Base-by-base conservation (phyloP, 2,888 invertebrate genomes). In the Lapara coniferarum region DNA sequence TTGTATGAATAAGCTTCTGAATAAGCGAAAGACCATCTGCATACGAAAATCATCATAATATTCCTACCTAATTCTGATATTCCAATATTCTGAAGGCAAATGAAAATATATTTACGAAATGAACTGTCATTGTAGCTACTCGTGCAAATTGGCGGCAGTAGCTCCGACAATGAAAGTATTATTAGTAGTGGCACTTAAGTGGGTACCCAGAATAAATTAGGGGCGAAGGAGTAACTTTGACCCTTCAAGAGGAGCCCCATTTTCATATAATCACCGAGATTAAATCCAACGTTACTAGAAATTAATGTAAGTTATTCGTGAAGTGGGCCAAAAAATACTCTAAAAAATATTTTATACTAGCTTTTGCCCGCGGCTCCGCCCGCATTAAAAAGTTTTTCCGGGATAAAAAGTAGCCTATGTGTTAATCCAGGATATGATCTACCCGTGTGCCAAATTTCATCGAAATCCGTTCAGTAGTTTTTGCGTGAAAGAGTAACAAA, bases 231-330 rank as follows among this genome's bases (percentile, higher is more conserved):
- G 71, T 67, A 76, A 71, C 76, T 73, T 74, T 77, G 76, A 76
- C 82, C 82, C 78, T 79, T 75, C 69, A 70, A 73, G 73, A 72
- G 70, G 10, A 19, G 30, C 51, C 14, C 75, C 77, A 76, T 77
- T 80, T 80, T 78, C 78, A 75, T 78, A 78, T 79, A 83, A 84
- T 85, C 80, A 74, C 75, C 58, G 71, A 81, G 80, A 85, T 86
- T 83, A 81, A 84, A 85, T 81, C 78, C 78, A 74, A 77, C 76
- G 74, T 80, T 76, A 73, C 74, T 71, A 68, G 79, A 77, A 77
- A 81, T 81, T 66, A 53, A 58, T 51, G 51, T 52, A 51, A 69
- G 46, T 16, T 49, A 16, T 68, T 44, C 37, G 59, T 8, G 59
- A 44, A 44, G n/a, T 44, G n/a, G 44, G 14, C 14, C n/a, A n/a